phyloP scores from a whole-genome alignment of 2,113 vertebrate species.

The Scalopus aquaticus region DNA sequence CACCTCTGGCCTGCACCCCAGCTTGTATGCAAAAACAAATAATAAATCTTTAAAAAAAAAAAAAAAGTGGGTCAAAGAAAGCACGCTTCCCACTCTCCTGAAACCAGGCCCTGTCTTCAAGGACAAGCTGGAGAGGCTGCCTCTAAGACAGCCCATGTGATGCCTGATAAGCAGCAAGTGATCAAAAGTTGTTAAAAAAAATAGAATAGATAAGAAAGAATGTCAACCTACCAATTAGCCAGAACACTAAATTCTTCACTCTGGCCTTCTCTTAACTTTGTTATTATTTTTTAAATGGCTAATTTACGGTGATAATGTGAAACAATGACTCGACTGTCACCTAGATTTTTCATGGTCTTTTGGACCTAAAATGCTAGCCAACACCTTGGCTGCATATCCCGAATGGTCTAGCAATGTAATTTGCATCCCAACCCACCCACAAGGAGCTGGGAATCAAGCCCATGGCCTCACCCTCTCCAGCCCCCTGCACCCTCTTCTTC shows the following conservation, averaged over 20 bases:
- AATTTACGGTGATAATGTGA: background rate
- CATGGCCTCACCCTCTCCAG: too few species aligned
- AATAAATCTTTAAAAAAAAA: too few species aligned
- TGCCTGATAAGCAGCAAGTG: background rate
- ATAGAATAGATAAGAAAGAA: background rate
- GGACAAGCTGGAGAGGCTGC: background rate
- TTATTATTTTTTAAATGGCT: background rate
- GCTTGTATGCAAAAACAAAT: too few species aligned
- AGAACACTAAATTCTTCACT: background rate
- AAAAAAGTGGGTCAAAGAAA: background rate
- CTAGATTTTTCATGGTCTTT: background rate
- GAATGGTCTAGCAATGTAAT: background rate
- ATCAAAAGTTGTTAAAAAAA: background rate
- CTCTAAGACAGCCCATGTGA: accelerated
- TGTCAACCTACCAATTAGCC: background rate
- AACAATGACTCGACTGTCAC: background rate
- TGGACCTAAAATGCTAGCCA: background rate
- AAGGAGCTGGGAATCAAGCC: too few species aligned
- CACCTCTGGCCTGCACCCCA: too few species aligned
- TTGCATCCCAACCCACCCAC: too few species aligned
- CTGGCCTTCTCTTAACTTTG: background rate
- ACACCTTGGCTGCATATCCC: background rate
- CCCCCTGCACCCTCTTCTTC: too few species aligned
- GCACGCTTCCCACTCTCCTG: background rate
- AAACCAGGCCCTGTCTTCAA: background rate